phyloP scores from a whole-genome alignment of 2,888 invertebrate species.

The Epinotia ramella region DNA sequence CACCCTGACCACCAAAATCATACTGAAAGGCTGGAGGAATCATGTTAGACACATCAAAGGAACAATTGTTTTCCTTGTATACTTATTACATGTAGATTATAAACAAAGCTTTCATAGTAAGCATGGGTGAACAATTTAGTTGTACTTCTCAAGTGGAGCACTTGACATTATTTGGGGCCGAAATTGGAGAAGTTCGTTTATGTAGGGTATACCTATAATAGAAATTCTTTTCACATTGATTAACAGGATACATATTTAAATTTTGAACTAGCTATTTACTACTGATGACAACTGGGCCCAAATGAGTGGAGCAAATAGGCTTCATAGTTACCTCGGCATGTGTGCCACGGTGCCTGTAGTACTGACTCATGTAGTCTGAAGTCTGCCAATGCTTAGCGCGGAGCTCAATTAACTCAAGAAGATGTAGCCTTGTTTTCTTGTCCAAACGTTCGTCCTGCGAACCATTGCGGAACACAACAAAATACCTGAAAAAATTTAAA shows the following conservation, averaged over 20 bases:
- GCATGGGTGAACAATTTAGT: not conserved
- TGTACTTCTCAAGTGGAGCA: conserved; percentile 26
- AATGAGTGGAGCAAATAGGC: not conserved
- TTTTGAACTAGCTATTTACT: not conserved
- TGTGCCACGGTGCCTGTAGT: conserved; percentile 90
- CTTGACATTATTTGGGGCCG: conserved; percentile 17
- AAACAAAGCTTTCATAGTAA: conserved; percentile 4
- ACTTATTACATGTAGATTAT: not conserved
- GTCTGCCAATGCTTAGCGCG: conserved; percentile 96
- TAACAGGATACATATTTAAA: not conserved
- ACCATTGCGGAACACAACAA: conserved; percentile 95
- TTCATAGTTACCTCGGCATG: conserved; percentile 82
- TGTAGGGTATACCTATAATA: not conserved
- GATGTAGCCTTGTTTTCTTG: conserved; percentile 93
- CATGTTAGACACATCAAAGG: not conserved
- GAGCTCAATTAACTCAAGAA: conserved; percentile 96
- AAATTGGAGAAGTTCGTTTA: conserved; percentile 4
- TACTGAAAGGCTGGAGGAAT: conserved; percentile 2
- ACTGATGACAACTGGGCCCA: not conserved
- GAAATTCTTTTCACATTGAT: not conserved
- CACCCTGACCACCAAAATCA: not conserved
- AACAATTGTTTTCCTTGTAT: conserved; percentile 9
- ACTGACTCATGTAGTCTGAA: conserved; percentile 92
- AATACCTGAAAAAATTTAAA: conserved; percentile 87
- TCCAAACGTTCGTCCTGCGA: conserved; percentile 95